phyloP scores from a whole-genome alignment of 2,113 vertebrate genomes.

The Hippocampus guttulatus region DNA sequence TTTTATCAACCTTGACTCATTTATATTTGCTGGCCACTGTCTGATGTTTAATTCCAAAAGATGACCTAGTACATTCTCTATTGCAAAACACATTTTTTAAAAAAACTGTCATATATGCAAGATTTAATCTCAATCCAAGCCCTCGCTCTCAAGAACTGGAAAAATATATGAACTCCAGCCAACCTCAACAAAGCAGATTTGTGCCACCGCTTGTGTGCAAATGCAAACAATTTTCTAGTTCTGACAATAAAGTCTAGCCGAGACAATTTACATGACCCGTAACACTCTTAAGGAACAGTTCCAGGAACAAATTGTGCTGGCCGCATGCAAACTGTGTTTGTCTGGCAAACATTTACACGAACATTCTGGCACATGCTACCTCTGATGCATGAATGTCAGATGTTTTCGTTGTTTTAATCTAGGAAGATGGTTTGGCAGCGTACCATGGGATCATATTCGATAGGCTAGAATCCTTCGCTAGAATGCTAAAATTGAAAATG shows the following conservation, averaged over 20 bases:
- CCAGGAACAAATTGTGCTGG: slow-evolving; percentile 55
- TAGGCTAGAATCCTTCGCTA: not conserved
- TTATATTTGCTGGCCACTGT: slow-evolving; percentile 38
- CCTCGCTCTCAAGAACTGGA: slow-evolving; percentile 15
- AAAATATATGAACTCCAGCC: slow-evolving; percentile 33
- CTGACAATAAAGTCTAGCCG: slow-evolving; percentile 12
- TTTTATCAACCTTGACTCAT: slow-evolving; percentile 39
- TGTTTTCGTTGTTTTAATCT: not conserved
- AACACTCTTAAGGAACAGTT: slow-evolving; percentile 38
- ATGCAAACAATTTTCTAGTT: slow-evolving; percentile 36
- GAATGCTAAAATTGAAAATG: not conserved
- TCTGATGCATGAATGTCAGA: slow-evolving; percentile 9
- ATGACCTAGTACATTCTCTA: slow-evolving; percentile 21
- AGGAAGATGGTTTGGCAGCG: not conserved
- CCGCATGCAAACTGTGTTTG: slow-evolving; percentile 39
- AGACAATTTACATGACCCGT: slow-evolving; percentile 32
- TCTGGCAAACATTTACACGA: slow-evolving; percentile 48
- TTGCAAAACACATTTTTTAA: slow-evolving; percentile 14
- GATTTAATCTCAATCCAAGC: slow-evolving; percentile 27
- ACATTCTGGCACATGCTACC: slow-evolving; percentile 10
- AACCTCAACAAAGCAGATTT: slow-evolving; percentile 24
- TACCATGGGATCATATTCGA: not conserved
- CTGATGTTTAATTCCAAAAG: slow-evolving; percentile 32
- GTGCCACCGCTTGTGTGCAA: slow-evolving; percentile 22
- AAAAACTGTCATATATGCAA: slow-evolving; percentile 19